Percentiles rank a stretch among this genome's conserved stretches.
Evolutionary conservation across 2,113 vertebrate species (phyloP).

Genomic region (Neopipo cinnamomea): DNA sequence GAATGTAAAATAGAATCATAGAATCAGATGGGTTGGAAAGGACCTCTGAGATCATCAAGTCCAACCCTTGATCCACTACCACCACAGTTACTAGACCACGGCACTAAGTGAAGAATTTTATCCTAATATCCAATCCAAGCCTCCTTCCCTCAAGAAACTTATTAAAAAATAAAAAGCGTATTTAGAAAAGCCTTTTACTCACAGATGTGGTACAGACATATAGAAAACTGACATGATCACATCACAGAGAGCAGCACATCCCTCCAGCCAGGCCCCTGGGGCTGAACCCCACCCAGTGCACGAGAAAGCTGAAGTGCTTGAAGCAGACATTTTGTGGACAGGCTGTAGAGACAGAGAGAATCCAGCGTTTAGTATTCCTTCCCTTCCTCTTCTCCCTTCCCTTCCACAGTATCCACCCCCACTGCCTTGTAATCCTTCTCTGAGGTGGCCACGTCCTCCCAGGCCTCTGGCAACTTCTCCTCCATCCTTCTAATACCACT

Average conservation of each 20-base stretch:
- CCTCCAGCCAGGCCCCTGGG: not conserved
- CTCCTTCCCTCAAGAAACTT: not conserved
- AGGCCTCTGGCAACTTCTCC: not conserved
- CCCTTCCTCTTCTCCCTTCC: not conserved
- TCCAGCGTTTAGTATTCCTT: not conserved
- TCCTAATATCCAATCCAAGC: not conserved
- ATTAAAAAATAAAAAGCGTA: not conserved
- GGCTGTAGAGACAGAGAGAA: not conserved
- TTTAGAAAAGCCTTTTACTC: conserved; percentile 66
- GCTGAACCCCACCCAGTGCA: not conserved
- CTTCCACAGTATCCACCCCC: not conserved
- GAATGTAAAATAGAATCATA: not conserved
- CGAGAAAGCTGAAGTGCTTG: not conserved
- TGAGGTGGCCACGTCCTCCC: not conserved
- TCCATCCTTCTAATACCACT: not conserved
- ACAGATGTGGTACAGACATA: conserved; percentile 49
- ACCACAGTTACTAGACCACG: no score
- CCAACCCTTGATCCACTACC: not conserved
- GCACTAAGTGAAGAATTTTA: not conserved
- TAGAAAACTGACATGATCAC: conserved; percentile 49
- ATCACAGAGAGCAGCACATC: not conserved
- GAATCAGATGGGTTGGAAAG: not conserved
- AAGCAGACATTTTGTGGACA: conserved; percentile 19
- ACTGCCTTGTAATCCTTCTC: not conserved
- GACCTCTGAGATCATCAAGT: not conserved